Base-by-base conservation (phyloP, 2,888 invertebrate genomes). In the Drosophila gaucha region DNA sequence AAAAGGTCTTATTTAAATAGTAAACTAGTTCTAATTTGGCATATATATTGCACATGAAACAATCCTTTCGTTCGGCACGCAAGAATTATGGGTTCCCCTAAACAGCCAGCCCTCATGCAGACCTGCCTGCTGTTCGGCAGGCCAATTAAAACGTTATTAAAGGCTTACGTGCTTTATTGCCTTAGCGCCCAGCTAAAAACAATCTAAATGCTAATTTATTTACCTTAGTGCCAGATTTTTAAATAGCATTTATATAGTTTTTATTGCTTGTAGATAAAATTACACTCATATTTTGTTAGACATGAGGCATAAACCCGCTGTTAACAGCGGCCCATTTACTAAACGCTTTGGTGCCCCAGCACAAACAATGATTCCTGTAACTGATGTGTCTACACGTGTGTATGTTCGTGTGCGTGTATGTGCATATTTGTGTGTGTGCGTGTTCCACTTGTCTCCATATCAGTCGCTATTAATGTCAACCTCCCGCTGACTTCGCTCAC, bases 381-480 rank as follows among this genome's bases (percentile, higher is more conserved):
- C 43, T 56, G 36, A 51, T 51, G 38, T 39, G 41, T 39, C 10
- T 14, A 26, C 41, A 31, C 12, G 22, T 24, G 35, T 31, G 20
- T 36, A 28, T 8, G 5, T 16, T 2, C 18, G 43, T 14, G 14
- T 41, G 26, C 5, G 10, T 38, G 2, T 36, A 22, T 31, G 31
- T 33, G 22, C n/a, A n/a, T n/a, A n/a, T 39, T 30, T 43, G 16
- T 44, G 30, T 31, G 30, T 30, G 16, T 30, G 35, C 47, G 46
- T 63, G 59, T 59, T 56, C 43, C 43, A 63, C 69, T 66, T 59
- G 56, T 54, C 54, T 44, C 24, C 60, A 74, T 62, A 65, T 69
- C 70, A 74, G 75, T 55, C 50, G 52, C 47, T 46, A 69, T 64
- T 80, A 80, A 85, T 78, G 83, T 82, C 83, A 69, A 51, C 76